Conservation (phyloP, 2,888 invertebrate species). For the Pemphredon lugubris region DNA sequence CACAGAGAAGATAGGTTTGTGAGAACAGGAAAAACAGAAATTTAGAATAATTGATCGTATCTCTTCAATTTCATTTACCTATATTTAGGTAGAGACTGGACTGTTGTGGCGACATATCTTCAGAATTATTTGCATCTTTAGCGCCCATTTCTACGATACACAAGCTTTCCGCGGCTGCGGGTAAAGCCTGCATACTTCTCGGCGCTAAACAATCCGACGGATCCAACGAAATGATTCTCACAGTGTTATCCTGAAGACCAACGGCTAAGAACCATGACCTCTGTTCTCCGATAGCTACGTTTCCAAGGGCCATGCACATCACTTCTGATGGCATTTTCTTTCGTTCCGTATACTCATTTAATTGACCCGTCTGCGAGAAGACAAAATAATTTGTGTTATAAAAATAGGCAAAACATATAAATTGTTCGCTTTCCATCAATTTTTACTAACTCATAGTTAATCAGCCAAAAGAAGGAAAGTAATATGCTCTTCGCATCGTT, state of each 20-base stretch:
- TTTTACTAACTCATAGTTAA: conserved; percentile 1
- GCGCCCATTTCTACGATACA: conserved; percentile 97
- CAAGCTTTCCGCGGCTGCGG: conserved; percentile 97
- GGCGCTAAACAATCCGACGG: conserved; percentile 97
- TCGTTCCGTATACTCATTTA: conserved; percentile 98
- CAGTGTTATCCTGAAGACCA: conserved; percentile 97
- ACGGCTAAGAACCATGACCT: conserved; percentile 97
- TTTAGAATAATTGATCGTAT: too few species aligned
- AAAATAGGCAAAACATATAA: background rate
- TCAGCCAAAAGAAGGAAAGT: conserved; percentile 80
- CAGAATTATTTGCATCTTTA: conserved; percentile 83
- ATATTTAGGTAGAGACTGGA: conserved; percentile 96
- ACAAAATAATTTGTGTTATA: background rate
- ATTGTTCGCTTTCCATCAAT: conserved; percentile 56
- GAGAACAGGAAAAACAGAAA: background rate
- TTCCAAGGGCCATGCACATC: conserved; percentile 98
- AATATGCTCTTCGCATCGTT: conserved; percentile 72
- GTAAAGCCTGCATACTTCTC: conserved; percentile 97
- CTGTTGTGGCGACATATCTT: conserved; percentile 84
- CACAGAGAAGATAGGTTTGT: background rate
- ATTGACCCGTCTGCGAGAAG: conserved; percentile 95
- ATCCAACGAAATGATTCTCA: conserved; percentile 98
- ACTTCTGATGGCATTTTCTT: conserved; percentile 98
- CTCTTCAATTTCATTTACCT: too few species aligned
- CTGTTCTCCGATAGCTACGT: conserved; percentile 97